phyloP scores from a whole-genome alignment of 2,797 vertebrate genomes.

The Epinephelus awoara region DNA sequence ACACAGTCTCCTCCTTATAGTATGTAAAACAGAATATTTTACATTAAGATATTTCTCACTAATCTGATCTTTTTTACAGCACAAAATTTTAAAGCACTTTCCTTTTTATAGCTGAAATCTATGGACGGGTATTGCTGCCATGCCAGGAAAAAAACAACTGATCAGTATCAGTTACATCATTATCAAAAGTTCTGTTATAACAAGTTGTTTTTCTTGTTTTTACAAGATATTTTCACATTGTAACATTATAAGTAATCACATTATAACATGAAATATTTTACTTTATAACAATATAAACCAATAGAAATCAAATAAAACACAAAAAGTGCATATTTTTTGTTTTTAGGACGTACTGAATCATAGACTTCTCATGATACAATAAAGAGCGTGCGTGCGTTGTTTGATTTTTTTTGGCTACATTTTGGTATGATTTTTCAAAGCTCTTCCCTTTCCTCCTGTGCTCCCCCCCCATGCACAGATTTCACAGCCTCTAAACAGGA shows the following conservation, averaged over 20 bases:
- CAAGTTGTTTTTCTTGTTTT: too few relatives aligned
- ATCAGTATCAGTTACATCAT: too few relatives aligned
- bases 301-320: too few relatives aligned
- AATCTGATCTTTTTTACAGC: not conserved
- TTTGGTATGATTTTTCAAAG: conserved; percentile 3
- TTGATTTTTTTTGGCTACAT: not conserved
- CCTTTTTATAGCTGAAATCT: conserved; percentile 3
- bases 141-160: too few relatives aligned
- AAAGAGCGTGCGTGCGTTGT: not conserved
- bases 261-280: too few relatives aligned
- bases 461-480: conserved; percentile 47
- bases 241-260: too few relatives aligned
- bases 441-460: conserved; percentile 21
- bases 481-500: conserved; percentile 83
- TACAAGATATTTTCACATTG: too few relatives aligned
- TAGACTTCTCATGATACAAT: not conserved
- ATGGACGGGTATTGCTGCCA: too few relatives aligned
- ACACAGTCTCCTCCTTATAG: not conserved
- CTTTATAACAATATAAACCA: too few relatives aligned
- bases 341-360: not conserved
- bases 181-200: too few relatives aligned
- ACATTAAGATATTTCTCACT: not conserved
- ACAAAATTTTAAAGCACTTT: not conserved
- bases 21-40: not conserved
- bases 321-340: too few relatives aligned